These are phyloP conservation scores for Stenoptilia bipunctidactyla DNA, from an alignment of 2,888 invertebrate genomes.

Conservation along the genomic window DNA sequence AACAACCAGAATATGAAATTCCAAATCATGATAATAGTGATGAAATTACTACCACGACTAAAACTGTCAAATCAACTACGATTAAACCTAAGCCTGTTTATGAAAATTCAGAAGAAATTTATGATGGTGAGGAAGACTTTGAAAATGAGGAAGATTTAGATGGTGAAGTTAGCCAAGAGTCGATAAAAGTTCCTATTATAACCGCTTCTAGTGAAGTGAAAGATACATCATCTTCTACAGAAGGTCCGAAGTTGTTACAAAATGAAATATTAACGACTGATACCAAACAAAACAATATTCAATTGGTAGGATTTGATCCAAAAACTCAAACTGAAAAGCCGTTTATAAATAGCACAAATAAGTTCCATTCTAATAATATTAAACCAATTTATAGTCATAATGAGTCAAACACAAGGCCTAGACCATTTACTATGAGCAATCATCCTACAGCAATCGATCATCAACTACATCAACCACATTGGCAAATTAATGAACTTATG, in stretches of 20 bases:
- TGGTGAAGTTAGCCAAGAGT: constrained; percentile 57
- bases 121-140: constrained; percentile 48
- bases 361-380: constrained; percentile 45
- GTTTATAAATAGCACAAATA: constrained; percentile 39
- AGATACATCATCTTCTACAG: constrained; percentile 23
- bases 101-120: constrained; percentile 58
- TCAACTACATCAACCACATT: constrained; percentile 60
- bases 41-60: constrained; percentile 37
- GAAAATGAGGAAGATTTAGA: constrained; percentile 36
- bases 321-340: constrained; percentile 66
- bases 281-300: constrained; percentile 24
- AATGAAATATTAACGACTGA: constrained; percentile 29
- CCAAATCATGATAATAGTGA: constrained; percentile 54
- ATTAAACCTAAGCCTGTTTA: constrained; percentile 40
- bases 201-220: constrained; percentile 41
- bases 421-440: constrained; percentile 47
- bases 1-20: constrained; percentile 58
- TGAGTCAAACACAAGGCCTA: constrained; percentile 37
- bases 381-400: constrained; percentile 41
- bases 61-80: constrained; percentile 17
- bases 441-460: constrained; percentile 43
- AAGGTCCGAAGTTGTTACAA: constrained; percentile 30
- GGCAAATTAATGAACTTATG: constrained; percentile 60
- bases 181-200: constrained; percentile 57
- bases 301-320: constrained; percentile 31